Conservation (phyloP, 2,113 vertebrate genomes). For the Perca fluviatilis region DNA sequence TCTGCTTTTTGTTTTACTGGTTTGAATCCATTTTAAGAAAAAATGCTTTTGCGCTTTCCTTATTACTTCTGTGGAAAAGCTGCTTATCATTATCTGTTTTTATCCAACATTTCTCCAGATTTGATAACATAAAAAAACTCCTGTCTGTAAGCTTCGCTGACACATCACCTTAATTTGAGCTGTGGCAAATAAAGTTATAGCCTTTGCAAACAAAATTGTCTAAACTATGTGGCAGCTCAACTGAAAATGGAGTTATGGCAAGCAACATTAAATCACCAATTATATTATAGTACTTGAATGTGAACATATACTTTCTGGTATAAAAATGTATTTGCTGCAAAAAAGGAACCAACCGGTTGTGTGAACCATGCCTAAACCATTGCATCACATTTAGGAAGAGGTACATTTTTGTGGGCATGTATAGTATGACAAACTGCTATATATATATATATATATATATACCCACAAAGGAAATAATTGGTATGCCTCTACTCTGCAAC, state of each 20-base stretch:
- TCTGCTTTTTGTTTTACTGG: constrained; percentile 12
- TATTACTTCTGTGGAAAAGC: constrained; percentile 8
- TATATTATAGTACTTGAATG: background rate
- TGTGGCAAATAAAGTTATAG: background rate
- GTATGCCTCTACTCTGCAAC: background rate
- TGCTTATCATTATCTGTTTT: constrained; percentile 2
- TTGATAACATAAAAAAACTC: background rate
- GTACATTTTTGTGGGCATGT: background rate
- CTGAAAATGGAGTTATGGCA: background rate
- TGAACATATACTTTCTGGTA: background rate
- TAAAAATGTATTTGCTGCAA: background rate
- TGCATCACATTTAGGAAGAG: background rate
- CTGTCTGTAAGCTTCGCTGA: background rate
- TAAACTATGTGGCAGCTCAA: background rate
- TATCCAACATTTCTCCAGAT: constrained; percentile 5
- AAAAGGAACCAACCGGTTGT: background rate
- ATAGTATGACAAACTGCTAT: background rate
- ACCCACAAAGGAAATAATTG: background rate
- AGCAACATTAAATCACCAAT: background rate
- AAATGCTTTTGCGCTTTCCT: constrained; percentile 18
- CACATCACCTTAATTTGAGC: background rate
- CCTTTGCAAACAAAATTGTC: background rate
- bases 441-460: no score
- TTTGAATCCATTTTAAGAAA: constrained; percentile 26
- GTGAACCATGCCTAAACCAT: background rate